Evolutionary conservation across 2,113 vertebrate genomes (phyloP), one percentile per base, ranked within the genome.

Genomic region (Pelobates fuscus): DNA sequence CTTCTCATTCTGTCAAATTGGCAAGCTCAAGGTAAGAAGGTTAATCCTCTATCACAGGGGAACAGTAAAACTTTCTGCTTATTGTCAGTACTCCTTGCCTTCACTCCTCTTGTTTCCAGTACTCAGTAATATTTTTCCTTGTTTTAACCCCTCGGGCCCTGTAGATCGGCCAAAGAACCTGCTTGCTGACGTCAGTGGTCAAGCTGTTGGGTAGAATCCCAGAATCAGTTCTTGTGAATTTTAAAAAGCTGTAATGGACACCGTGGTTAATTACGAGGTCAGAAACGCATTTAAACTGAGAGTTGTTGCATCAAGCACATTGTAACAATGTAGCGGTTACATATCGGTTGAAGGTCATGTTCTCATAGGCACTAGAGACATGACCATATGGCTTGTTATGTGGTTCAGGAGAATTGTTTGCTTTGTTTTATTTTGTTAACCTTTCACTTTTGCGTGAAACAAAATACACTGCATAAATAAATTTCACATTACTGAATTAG

Each of bases 31-130:
- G 62, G 62, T 66, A 66, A 64, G 71, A 57, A 74, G 71, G 71
- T 74, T 74, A 74, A 74, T 74, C 62, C 62, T 74, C 6, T 5
- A 58, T 57, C 71, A 29, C 71, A 57, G 32, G 71, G 71, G 71
- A 66, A 44, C 62, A 27, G 24, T 66, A 66, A 74, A 74, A 54
- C 61, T 44, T 66, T 66, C 62, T 66, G 52, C 62, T 58, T 30
- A 66, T 66, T 58, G 49, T 65, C 62, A 65, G 46, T 25, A 74
- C 62, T 65, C n/a, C 62, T 66, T 57, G 62, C 43, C 62, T 74
- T 66, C 30, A 15, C 11, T 25, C 29, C 49, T 26, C 37, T 43
- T n/a, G 49, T 74, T 74, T 58, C 46, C 62, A 74, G 21, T 10
- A 27, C 29, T 37, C 25, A 14, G 20, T 63, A 11, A 30, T 63